Evolutionary conservation across 1,140 invertebrate species (phyloP), one percentile per base, ranked within the genome.

Genomic region (Ditylenchus dipsaci): DNA sequence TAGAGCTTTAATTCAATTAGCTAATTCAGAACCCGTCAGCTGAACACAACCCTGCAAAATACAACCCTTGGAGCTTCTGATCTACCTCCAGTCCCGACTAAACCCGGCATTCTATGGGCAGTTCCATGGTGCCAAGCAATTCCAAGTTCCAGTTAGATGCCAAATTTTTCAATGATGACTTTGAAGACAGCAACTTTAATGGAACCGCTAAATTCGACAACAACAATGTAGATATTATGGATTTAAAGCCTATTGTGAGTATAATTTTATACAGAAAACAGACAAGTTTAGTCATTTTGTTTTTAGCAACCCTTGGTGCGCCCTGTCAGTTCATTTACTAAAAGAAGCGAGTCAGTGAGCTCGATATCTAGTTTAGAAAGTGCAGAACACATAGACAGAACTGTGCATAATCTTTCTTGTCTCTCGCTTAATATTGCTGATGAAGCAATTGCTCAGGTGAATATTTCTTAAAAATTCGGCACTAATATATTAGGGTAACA

Each of bases 281-380:
- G n/a, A 43, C 13, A 38, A 38, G n/a, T 38, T 11, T 30, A 21
- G 26, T 26, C 8, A 43, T 43, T 21, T 5, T 21, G n/a, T 29
- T 70, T 71, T 13, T 23, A 71, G 69, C 61, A 71, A 29, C 69
- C 69, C 1, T 58, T 73, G 27, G 67, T 71, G 11, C 70, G 69
- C 3, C 69, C 57, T n/a, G 49, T 60, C 11, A 19, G 42, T 17
- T 49, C 59, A 19, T 73, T 70, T 60, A 56, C 68, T n/a, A 56
- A 59, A 11, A 70, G 69, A 17, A 71, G 69, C 26, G 69, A 71
- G 30, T 71, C 69, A 3, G 70, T 71, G 1, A 61, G 53, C 11
- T 71, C 69, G 26, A 71, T 71, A 7, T 73, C 70, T 8, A 74
- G 71, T 0, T 29, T 71, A 42, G 69, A 71, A 59, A 71, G 69